phyloP scores from a whole-genome alignment of 2,888 invertebrate genomes.

The Dicranocentrus wangi region DNA sequence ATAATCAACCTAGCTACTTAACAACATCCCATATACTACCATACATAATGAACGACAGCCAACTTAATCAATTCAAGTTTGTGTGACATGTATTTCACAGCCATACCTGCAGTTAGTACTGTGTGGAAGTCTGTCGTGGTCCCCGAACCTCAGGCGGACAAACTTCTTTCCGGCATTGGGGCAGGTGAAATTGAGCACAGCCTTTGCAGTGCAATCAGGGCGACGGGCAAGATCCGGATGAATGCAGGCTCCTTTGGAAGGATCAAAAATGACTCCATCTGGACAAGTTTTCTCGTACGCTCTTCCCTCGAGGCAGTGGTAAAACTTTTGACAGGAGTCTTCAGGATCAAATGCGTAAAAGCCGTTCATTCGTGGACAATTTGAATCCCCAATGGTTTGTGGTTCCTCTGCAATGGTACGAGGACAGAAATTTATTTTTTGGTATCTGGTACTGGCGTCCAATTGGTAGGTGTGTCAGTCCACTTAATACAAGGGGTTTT shows the following conservation, averaged over 20 bases:
- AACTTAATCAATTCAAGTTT: too few species aligned
- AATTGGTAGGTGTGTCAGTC: too few species aligned
- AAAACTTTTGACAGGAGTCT: conserved; percentile 74
- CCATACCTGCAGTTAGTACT: conserved; percentile 68
- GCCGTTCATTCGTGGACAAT: conserved; percentile 72
- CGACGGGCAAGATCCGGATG: conserved; percentile 72
- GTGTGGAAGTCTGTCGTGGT: conserved; percentile 72
- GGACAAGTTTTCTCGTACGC: conserved; percentile 73
- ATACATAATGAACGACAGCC: not conserved
- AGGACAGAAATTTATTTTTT: too few species aligned
- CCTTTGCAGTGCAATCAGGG: conserved; percentile 68
- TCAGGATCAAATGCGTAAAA: conserved; percentile 71
- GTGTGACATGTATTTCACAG: too few species aligned
- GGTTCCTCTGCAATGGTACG: conserved; percentile 78
- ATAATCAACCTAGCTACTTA: too few species aligned
- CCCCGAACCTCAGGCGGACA: conserved; percentile 70
- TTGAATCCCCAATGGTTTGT: conserved; percentile 80
- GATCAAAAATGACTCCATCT: conserved; percentile 74
- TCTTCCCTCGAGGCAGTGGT: conserved; percentile 68
- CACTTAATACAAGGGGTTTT: too few species aligned
- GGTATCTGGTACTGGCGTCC: too few species aligned
- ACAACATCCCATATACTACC: not conserved
- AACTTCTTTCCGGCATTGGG: conserved; percentile 70
- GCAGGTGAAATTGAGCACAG: conserved; percentile 71
- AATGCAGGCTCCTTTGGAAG: conserved; percentile 71